A percentile compares a stretch with the other conserved stretches of the same genome.
Conservation (phyloP, 2,113 vertebrate species). For the Tenebrosternarchus preto region DNA sequence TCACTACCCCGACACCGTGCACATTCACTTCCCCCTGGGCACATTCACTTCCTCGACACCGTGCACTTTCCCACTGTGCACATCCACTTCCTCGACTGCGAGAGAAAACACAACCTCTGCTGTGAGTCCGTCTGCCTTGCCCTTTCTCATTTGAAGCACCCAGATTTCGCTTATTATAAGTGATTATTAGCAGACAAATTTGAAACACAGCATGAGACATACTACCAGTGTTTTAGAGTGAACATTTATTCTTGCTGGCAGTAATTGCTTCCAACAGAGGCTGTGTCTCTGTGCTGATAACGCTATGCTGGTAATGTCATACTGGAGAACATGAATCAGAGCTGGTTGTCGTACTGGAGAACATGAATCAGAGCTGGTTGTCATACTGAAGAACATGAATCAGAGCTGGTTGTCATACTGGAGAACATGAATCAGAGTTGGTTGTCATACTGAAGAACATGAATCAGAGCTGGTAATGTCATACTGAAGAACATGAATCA, state of each 20-base stretch:
- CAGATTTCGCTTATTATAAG: conserved; percentile 12
- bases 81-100: conserved; percentile 53
- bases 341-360: too few relatives aligned
- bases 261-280: conserved; percentile 1
- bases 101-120: conserved; percentile 2
- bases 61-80: conserved; percentile 30
- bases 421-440: too few relatives aligned
- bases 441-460: too few relatives aligned
- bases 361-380: too few relatives aligned
- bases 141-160: background rate
- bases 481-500: too few relatives aligned
- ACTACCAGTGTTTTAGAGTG: background rate
- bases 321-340: too few relatives aligned
- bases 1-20: conserved; percentile 42
- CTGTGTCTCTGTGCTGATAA: too few relatives aligned
- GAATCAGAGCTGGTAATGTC: too few relatives aligned
- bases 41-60: conserved; percentile 53
- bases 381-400: too few relatives aligned
- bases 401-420: too few relatives aligned
- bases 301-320: too few relatives aligned
- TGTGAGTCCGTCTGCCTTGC: background rate
- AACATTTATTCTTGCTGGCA: background rate
- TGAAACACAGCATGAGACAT: conserved; percentile 9
- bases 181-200: background rate
- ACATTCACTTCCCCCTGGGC: conserved; percentile 55